Conservation (phyloP, 2,113 vertebrate genomes). For the Motacilla alba region DNA sequence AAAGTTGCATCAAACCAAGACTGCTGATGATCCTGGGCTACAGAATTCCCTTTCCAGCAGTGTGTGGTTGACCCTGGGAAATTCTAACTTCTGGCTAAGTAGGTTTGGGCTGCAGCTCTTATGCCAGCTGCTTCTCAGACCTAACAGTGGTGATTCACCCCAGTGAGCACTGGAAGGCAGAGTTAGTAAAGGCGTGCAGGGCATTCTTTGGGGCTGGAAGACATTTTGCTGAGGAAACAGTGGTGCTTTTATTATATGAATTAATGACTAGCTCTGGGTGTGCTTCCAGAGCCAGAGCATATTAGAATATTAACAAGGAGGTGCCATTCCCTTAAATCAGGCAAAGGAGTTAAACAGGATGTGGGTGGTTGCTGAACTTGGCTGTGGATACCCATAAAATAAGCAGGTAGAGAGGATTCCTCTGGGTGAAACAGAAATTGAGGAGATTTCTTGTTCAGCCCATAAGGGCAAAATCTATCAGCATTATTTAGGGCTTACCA, state of each 20-base stretch:
- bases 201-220: neutral
- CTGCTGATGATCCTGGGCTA: neutral
- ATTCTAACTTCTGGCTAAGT: neutral
- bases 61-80: neutral
- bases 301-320: neutral
- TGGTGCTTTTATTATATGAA: neutral
- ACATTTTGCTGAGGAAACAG: neutral
- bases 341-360: neutral
- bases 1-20: neutral
- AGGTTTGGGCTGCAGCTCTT: neutral
- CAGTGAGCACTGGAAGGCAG: neutral
- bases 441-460: neutral
- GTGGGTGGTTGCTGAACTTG: neutral
- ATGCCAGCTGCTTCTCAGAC: neutral
- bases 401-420: neutral
- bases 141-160: neutral
- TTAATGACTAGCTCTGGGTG: neutral
- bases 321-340: neutral
- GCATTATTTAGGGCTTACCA: neutral
- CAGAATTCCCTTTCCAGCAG: neutral
- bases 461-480: neutral
- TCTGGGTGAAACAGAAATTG: neutral
- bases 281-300: neutral
- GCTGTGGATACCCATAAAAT: neutral
- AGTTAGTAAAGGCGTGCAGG: neutral